These are phyloP conservation scores for Lathamus discolor DNA, from an alignment of 2,113 vertebrate species.

Conservation along the genomic window DNA sequence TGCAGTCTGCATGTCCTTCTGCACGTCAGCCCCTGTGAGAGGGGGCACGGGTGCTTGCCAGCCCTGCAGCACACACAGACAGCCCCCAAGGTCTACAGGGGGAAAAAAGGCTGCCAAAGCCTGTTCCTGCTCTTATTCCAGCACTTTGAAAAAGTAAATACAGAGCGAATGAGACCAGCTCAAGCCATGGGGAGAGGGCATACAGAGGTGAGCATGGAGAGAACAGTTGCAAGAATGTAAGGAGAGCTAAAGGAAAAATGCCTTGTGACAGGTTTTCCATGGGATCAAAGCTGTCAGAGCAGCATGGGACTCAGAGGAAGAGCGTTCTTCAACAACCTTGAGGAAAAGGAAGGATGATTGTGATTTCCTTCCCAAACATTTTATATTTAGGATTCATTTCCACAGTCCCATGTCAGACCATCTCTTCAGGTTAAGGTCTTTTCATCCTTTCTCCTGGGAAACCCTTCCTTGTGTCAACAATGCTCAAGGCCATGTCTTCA, in stretches of 20 bases:
- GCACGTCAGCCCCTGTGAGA: fast-evolving
- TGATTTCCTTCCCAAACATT: neutral
- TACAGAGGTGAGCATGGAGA: neutral
- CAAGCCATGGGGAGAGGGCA: neutral
- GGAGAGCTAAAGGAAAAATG: neutral
- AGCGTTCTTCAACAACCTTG: neutral
- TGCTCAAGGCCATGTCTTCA: neutral
- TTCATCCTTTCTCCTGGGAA: neutral
- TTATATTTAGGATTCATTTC: neutral
- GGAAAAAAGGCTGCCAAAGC: neutral
- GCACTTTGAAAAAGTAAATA: neutral
- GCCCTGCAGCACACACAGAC: neutral
- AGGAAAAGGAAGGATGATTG: neutral
- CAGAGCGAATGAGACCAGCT: neutral
- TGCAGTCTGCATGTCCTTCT: neutral
- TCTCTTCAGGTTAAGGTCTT: neutral
- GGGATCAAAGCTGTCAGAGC: neutral
- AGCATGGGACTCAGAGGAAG: neutral
- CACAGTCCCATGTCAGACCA: neutral
- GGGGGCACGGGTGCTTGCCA: neutral
- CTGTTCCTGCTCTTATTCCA: neutral
- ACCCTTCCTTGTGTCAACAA: neutral
- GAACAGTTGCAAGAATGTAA: neutral
- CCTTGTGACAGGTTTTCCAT: neutral
- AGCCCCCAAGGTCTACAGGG: neutral